These are phyloP conservation scores for Hirtodrosophila histrioides DNA, from an alignment of 2,888 invertebrate genomes.

Conservation along the genomic window DNA sequence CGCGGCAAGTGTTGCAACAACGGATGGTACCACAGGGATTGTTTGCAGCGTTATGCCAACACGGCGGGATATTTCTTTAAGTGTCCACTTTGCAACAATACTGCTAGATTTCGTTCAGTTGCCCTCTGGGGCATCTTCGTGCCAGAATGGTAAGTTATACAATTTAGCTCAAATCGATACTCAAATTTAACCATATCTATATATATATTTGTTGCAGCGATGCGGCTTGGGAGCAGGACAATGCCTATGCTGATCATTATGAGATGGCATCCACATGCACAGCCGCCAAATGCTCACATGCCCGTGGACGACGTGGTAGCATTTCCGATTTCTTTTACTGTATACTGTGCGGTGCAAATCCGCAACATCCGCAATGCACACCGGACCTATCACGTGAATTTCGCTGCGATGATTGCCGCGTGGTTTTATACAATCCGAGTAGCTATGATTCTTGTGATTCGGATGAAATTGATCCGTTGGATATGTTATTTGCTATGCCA, in stretches of 20 bases:
- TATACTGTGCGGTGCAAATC: constrained; percentile 76
- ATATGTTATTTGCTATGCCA: too few relatives aligned
- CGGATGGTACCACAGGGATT: constrained; percentile 90
- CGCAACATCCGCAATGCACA: constrained; percentile 37
- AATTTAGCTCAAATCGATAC: too few relatives aligned
- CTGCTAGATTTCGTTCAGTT: constrained; percentile 85
- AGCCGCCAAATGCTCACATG: constrained; percentile 87
- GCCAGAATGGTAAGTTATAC: constrained; percentile 88
- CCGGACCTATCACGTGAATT: constrained; percentile 1
- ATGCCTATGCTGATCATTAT: constrained; percentile 90
- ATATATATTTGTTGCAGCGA: constrained; percentile 86
- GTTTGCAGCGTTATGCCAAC: constrained; percentile 89
- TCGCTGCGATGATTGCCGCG: constrained; percentile 30
- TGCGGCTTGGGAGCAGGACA: constrained; percentile 92
- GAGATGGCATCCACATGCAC: constrained; percentile 86
- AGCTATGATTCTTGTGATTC: neutral
- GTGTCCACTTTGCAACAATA: constrained; percentile 92
- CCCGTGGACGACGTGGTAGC: constrained; percentile 84
- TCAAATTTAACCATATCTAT: neutral
- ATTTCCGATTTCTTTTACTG: constrained; percentile 58
- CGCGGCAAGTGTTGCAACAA: constrained; percentile 92
- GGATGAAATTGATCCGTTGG: neutral
- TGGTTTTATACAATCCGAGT: neutral
- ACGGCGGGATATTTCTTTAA: constrained; percentile 93
- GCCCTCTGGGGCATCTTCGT: constrained; percentile 89